A percentile compares a stretch with the other conserved stretches of the same genome.
phyloP scores from a whole-genome alignment of 2,113 vertebrate species.

The Tetrax tetrax region DNA sequence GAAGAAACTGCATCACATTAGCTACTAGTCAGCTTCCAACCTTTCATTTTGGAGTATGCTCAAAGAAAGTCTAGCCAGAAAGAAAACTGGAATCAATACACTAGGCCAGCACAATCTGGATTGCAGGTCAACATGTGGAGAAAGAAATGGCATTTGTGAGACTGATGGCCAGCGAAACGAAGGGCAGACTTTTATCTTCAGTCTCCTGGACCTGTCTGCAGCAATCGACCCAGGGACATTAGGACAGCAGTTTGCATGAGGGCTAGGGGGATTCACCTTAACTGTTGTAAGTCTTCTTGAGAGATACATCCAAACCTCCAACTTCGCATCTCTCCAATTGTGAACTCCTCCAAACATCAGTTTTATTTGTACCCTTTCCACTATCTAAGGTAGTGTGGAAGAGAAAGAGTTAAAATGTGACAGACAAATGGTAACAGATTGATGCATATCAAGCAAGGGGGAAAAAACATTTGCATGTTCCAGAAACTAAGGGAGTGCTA shows the following conservation, averaged over 20 bases:
- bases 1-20: constrained; percentile 29
- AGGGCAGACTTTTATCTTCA: neutral
- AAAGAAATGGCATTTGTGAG: constrained; percentile 7
- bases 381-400: neutral
- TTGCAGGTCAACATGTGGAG: constrained; percentile 20
- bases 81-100: constrained; percentile 29
- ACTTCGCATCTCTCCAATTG: neutral
- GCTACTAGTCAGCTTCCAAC: constrained; percentile 4
- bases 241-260: neutral
- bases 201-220: neutral
- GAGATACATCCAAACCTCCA: neutral
- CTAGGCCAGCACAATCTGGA: constrained; percentile 25
- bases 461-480: neutral
- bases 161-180: neutral
- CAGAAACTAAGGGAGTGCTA: neutral
- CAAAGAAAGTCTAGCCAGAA: neutral
- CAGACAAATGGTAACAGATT: neutral
- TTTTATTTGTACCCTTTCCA: neutral
- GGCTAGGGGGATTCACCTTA: neutral
- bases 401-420: neutral
- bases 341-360: neutral
- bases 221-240: neutral
- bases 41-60: constrained; percentile 13
- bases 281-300: neutral
- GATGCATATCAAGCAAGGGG: neutral